Conservation (phyloP, 2,797 vertebrate genomes). For the Yasuhikotakia modesta region DNA sequence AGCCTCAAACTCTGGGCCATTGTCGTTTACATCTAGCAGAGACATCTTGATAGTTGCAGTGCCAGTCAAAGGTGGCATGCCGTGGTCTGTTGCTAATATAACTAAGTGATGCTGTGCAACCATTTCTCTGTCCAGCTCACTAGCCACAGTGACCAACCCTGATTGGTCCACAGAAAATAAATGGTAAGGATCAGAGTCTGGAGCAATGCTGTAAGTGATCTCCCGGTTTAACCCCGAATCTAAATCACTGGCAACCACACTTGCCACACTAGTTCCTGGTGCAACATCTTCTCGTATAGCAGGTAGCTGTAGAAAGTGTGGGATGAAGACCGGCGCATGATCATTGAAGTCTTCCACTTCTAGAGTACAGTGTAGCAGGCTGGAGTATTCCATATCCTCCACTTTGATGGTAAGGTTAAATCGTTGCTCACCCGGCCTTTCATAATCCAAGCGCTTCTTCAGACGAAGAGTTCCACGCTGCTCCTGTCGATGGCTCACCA, state of each 20-base stretch:
- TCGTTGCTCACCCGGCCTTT: constrained; percentile 80
- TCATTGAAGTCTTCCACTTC: constrained; percentile 89
- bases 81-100: constrained; percentile 83
- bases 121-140: constrained; percentile 80
- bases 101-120: constrained; percentile 77
- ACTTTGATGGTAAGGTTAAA: constrained; percentile 89
- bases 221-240: constrained; percentile 85
- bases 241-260: constrained; percentile 81
- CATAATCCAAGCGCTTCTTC: constrained; percentile 87
- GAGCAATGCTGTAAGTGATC: constrained; percentile 79
- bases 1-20: constrained; percentile 84
- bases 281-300: constrained; percentile 80
- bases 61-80: constrained; percentile 78
- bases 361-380: constrained; percentile 79
- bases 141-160: constrained; percentile 78
- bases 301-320: constrained; percentile 77
- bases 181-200: constrained; percentile 79
- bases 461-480: constrained; percentile 81
- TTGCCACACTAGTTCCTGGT: constrained; percentile 80
- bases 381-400: constrained; percentile 86
- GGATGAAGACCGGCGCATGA: constrained; percentile 85
- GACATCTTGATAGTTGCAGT: constrained; percentile 81
- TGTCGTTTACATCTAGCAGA: constrained; percentile 88
- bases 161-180: constrained; percentile 81
- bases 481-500: constrained; percentile 81